Conservation (phyloP, 2,797 vertebrate genomes). For the Oophaga sylvatica region DNA sequence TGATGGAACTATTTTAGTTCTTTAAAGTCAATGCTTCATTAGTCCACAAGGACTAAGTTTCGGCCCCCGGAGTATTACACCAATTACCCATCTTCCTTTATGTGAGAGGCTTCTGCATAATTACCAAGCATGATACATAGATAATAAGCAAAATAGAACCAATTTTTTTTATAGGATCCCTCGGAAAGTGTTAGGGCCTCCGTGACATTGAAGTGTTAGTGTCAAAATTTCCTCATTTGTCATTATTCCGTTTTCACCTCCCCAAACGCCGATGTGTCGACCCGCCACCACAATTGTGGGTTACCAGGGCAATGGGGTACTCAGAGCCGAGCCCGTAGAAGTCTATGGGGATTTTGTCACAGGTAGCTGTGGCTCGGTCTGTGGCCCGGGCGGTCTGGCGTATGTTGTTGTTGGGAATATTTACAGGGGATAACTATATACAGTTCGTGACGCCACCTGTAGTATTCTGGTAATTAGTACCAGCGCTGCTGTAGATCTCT, state of each 20-base stretch:
- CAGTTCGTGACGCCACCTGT: no score
- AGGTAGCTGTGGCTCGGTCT: no score
- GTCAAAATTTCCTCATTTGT: constrained; percentile 41
- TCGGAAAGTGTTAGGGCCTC: constrained; percentile 36
- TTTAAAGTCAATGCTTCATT: constrained; percentile 42
- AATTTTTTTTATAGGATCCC: constrained; percentile 27
- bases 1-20: constrained; percentile 37
- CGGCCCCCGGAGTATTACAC: constrained; percentile 29
- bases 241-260: constrained; percentile 48
- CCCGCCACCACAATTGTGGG: no score
- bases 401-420: no score
- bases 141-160: constrained; percentile 34
- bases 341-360: no score
- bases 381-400: no score
- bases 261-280: background rate
- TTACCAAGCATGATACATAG: constrained; percentile 28
- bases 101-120: constrained; percentile 34
- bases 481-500: no score
- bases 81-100: constrained; percentile 45
- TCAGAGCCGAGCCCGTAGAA: no score
- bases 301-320: no score
- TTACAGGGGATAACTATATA: no score
- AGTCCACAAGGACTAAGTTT: constrained; percentile 33
- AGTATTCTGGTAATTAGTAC: no score
- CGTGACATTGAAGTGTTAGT: constrained; percentile 54